A percentile compares a stretch with the other conserved stretches of the same genome.
These are phyloP conservation scores for Novumbra hubbsi DNA, from an alignment of 2,797 vertebrate species.

Conservation along the genomic window DNA sequence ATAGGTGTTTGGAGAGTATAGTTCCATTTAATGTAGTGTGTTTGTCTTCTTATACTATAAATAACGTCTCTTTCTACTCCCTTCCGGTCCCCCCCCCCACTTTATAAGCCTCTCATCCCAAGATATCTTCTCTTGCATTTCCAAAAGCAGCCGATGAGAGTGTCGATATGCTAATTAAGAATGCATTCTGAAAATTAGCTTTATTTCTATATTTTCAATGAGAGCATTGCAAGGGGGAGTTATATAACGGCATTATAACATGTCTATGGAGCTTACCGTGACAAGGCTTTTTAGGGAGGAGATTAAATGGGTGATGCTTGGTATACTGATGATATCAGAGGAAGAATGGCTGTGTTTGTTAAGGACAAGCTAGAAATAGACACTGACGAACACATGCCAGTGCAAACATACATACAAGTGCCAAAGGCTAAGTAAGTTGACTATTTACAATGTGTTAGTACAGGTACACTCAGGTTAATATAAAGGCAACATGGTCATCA, in stretches of 20 bases:
- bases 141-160: slow-evolving; percentile 10
- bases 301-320: slow-evolving; percentile 21
- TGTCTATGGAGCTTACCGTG: slow-evolving; percentile 29
- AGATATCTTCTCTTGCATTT: slow-evolving; percentile 8
- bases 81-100: slow-evolving; percentile 11
- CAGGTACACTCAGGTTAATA: background rate
- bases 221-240: slow-evolving; percentile 36
- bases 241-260: slow-evolving; percentile 46
- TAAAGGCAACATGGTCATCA: background rate
- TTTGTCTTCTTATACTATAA: slow-evolving; percentile 13
- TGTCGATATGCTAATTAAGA: slow-evolving; percentile 11
- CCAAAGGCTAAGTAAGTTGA: background rate
- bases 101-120: slow-evolving; percentile 17
- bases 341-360: slow-evolving; percentile 19
- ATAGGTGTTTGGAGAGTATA: background rate
- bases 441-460: background rate
- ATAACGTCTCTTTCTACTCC: slow-evolving; percentile 1
- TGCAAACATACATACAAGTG: background rate
- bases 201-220: slow-evolving; percentile 48
- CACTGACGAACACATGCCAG: slow-evolving; percentile 1
- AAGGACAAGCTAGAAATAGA: slow-evolving; percentile 23
- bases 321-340: slow-evolving; percentile 14
- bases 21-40: slow-evolving; percentile 15
- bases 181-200: slow-evolving; percentile 32
- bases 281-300: slow-evolving; percentile 23